phyloP scores from a whole-genome alignment of 2,888 invertebrate species.

The Coenonympha glycerion region DNA sequence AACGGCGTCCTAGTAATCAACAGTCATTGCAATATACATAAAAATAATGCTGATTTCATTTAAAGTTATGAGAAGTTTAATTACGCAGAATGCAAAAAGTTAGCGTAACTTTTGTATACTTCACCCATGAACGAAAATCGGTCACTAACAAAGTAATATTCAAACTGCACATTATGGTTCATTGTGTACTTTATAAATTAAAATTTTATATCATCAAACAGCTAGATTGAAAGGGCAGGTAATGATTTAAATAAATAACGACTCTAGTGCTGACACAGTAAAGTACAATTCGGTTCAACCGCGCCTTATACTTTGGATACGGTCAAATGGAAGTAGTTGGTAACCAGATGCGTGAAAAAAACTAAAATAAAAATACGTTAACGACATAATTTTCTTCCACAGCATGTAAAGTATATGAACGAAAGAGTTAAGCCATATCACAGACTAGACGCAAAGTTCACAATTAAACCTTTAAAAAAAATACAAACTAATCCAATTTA shows the following conservation, averaged over 20 bases:
- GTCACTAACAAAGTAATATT: background rate
- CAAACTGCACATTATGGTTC: too few species aligned
- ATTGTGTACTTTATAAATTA: too few species aligned
- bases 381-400: background rate
- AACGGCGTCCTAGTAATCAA: slow-evolving; percentile 17
- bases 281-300: too few species aligned
- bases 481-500: slow-evolving; percentile 7
- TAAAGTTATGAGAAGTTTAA: background rate
- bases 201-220: background rate
- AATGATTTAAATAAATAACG: too few species aligned
- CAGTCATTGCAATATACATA: slow-evolving; percentile 10
- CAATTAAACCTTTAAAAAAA: slow-evolving; percentile 19
- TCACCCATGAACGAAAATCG: background rate
- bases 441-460: slow-evolving; percentile 57
- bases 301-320: too few species aligned
- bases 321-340: too few species aligned
- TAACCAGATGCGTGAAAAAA: too few species aligned
- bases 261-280: too few species aligned
- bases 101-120: background rate
- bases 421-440: slow-evolving; percentile 39
- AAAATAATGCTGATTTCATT: slow-evolving; percentile 32
- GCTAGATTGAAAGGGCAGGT: too few species aligned
- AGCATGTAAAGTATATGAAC: background rate
- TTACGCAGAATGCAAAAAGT: background rate
- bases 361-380: too few species aligned